phyloP scores from a whole-genome alignment of 1,140 invertebrate species.

The Diploscapter pachys region DNA sequence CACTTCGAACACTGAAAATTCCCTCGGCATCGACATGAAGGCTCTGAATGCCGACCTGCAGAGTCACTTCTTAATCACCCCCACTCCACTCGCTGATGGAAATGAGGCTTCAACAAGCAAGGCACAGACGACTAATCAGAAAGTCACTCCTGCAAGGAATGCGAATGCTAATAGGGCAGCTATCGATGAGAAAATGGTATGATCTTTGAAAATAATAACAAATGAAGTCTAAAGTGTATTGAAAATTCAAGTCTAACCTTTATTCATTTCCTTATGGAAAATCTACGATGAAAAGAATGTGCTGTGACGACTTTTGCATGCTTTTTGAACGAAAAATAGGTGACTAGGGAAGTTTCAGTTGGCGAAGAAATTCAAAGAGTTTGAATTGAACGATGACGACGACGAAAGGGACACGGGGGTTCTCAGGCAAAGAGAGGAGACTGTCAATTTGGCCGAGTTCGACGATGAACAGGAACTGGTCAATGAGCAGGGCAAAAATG shows the following conservation, averaged over 20 bases:
- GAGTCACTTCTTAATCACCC: neutral
- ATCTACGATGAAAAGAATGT: too few species aligned
- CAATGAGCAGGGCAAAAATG: neutral
- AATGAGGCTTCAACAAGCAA: neutral
- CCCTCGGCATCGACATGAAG: neutral
- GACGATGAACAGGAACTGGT: constrained; percentile 3
- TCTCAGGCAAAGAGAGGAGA: constrained; percentile 17
- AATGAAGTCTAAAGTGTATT: too few species aligned
- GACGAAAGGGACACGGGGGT: neutral
- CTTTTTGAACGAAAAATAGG: constrained; percentile 10
- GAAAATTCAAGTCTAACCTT: too few species aligned
- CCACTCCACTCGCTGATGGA: neutral
- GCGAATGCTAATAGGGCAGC: too few species aligned
- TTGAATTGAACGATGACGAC: neutral
- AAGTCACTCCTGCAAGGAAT: too few species aligned
- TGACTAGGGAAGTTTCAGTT: neutral
- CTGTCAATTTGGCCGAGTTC: constrained; percentile 24
- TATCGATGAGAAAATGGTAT: too few species aligned
- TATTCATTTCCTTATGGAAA: too few species aligned
- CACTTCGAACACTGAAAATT: neutral
- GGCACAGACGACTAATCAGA: neutral
- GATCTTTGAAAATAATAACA: too few species aligned
- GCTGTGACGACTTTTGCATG: too few species aligned
- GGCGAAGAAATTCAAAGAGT: neutral
- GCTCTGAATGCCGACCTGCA: neutral